Evolutionary conservation across 1,140 invertebrate species (phyloP).

Genomic region (Ladona fulva): DNA sequence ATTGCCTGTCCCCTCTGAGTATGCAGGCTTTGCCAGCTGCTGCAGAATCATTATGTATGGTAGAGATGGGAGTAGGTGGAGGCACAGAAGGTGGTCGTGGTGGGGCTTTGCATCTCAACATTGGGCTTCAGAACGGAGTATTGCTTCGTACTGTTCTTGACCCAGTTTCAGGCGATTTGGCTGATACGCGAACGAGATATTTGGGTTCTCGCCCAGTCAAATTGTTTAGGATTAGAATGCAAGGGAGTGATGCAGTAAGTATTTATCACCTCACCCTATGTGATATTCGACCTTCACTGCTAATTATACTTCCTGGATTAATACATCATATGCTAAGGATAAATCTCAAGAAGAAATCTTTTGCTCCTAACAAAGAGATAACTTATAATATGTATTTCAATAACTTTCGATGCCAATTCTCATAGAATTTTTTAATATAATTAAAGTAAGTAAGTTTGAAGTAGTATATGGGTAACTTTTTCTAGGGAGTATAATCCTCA

Average conservation of each 20-base stretch:
- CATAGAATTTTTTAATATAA: too few relatives aligned
- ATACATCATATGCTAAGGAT: too few relatives aligned
- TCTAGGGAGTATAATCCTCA: too few relatives aligned
- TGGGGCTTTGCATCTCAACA: conserved; percentile 88
- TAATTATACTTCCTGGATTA: not conserved
- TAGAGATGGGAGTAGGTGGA: conserved; percentile 76
- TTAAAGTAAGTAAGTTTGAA: too few relatives aligned
- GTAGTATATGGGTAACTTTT: too few relatives aligned
- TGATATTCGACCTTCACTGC: not conserved
- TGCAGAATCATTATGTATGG: conserved; percentile 93
- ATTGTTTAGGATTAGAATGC: conserved; percentile 88
- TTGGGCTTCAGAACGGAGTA: conserved; percentile 96
- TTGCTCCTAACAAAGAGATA: too few relatives aligned
- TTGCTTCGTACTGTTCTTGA: conserved; percentile 91
- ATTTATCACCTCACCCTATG: not conserved
- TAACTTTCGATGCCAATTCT: too few relatives aligned
- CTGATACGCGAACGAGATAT: conserved; percentile 94
- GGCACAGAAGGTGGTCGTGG: conserved; percentile 47
- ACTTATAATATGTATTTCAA: too few relatives aligned
- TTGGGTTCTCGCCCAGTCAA: conserved; percentile 92
- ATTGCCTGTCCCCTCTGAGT: conserved; percentile 85
- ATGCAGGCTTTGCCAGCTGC: conserved; percentile 96
- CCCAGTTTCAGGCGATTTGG: conserved; percentile 91
- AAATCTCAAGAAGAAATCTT: too few relatives aligned
- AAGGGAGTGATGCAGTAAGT: conserved; percentile 85